These are phyloP conservation scores for Anagrus nilaparvatae DNA, from an alignment of 1,140 invertebrate genomes.

Conservation along the genomic window DNA sequence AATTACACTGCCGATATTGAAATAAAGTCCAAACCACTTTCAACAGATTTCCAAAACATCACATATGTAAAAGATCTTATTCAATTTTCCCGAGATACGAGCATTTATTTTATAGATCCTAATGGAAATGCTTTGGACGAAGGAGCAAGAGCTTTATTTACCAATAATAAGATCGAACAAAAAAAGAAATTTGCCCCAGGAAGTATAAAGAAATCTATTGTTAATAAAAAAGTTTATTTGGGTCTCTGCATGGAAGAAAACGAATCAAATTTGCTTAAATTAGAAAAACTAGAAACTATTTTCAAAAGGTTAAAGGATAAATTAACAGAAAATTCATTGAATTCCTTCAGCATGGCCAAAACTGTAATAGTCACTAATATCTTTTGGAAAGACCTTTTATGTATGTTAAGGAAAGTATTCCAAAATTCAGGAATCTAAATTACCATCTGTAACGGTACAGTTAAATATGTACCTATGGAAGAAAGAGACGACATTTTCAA, in stretches of 20 bases:
- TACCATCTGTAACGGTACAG: background rate
- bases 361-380: background rate
- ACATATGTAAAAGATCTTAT: background rate
- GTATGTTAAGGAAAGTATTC: background rate
- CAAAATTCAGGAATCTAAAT: background rate
- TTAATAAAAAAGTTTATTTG: background rate
- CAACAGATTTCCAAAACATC: background rate
- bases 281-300: background rate
- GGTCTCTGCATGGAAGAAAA: background rate
- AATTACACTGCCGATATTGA: background rate
- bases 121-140: background rate
- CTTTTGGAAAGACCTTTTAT: background rate
- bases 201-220: background rate
- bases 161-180: background rate
- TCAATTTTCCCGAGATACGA: background rate
- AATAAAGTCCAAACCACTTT: background rate
- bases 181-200: background rate
- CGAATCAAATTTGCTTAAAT: background rate
- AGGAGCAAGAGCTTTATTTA: background rate
- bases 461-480: background rate
- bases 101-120: background rate
- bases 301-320: background rate
- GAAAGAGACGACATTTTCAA: background rate
- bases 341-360: constrained; percentile 1
- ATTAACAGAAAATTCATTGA: background rate